Base-by-base conservation (phyloP, 2,888 invertebrate species). In the Busseola fusca region DNA sequence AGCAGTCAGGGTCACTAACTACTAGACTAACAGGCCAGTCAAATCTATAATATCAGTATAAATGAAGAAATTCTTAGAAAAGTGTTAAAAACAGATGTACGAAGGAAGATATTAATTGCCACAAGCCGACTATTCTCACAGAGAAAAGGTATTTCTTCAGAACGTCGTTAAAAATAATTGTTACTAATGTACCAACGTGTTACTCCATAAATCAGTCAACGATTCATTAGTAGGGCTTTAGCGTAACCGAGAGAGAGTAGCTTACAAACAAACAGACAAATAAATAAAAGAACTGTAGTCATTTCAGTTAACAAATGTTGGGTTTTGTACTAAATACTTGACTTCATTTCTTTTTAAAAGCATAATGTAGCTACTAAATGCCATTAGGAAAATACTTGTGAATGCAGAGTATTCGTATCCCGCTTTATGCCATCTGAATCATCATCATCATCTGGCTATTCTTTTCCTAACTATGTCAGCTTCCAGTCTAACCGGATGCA, bases 151-250 rank as follows among this genome's bases (percentile, higher is more conserved):
- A 54, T 56, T 76, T 76, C 60, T 52, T 54, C 54, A n/a, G 14
- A 40, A 62, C 52, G 1, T 54, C n/a, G 54, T 34, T n/a, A 57
- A 65, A 73, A 64, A 73, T 68, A 77, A 37, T 62, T 34, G 64
- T 25, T 59, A 57, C 57, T 64, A 65, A 69, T 63, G 34, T 59
- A 74, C 34, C 30, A 42, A 42, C 57, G 30, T n/a, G 63, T 66
- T 40, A 63, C 52, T 66, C 48, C 40, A 65, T 76, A 76, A 84
- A 82, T 58, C 64, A 57, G 73, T 73, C 69, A 63, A 65, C 69
- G 6, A 63, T 42, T 63, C 77, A 74, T 77, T 77, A 69, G 54
- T 40, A 57, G 21, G 18, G 45, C 48, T 66, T 64, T 66, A 72
- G 54, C 65, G 30, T 45, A 66, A 62, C 30, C 42, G 34, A 63